phyloP scores from a whole-genome alignment of 2,888 invertebrate species.

The Kuschelorhynchus macadamiae region DNA sequence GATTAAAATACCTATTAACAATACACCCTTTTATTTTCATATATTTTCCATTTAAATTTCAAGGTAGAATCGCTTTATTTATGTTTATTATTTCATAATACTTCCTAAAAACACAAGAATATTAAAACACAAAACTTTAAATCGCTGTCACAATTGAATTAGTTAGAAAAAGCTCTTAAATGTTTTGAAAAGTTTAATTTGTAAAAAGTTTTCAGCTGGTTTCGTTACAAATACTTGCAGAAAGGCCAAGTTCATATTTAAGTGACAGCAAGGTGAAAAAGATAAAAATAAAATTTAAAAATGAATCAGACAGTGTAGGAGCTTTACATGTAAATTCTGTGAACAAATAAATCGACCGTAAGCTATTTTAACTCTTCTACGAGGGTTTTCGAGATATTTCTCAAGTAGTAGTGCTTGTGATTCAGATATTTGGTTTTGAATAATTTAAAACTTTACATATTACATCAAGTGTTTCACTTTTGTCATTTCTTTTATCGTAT shows the following conservation, averaged over 20 bases:
- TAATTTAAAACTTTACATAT: too few relatives aligned
- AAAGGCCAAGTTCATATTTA: slow-evolving; percentile 37
- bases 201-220: slow-evolving; percentile 23
- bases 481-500: too few relatives aligned
- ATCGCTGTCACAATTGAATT: slow-evolving; percentile 5
- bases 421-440: too few relatives aligned
- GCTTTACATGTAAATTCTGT: slow-evolving; percentile 33
- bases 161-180: slow-evolving; percentile 4
- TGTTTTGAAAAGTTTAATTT: slow-evolving; percentile 19
- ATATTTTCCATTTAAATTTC: too few relatives aligned
- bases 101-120: too few relatives aligned
- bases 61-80: too few relatives aligned
- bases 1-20: too few relatives aligned
- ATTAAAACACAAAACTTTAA: neutral
- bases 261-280: slow-evolving; percentile 27
- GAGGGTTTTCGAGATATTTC: neutral
- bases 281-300: slow-evolving; percentile 30
- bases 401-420: too few relatives aligned
- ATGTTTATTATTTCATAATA: too few relatives aligned
- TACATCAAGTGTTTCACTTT: too few relatives aligned
- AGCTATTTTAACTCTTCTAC: slow-evolving; percentile 1
- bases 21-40: too few relatives aligned
- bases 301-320: slow-evolving; percentile 38
- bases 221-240: slow-evolving; percentile 25
- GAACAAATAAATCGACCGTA: slow-evolving; percentile 18